phyloP scores from a whole-genome alignment of 2,797 vertebrate species.

The Ctenopoma multispine region DNA sequence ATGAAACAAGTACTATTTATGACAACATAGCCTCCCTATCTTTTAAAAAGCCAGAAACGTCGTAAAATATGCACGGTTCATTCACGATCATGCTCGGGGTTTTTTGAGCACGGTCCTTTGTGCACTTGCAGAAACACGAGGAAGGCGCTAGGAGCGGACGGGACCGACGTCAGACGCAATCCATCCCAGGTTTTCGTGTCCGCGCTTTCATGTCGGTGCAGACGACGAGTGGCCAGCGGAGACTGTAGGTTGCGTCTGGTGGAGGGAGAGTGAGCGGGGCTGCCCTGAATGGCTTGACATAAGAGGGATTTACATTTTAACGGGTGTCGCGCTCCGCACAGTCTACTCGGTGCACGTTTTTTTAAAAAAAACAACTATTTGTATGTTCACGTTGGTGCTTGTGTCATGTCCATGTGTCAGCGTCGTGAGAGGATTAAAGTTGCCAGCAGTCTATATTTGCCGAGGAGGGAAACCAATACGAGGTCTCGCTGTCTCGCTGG shows the following conservation, averaged over 20 bases:
- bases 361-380: slow-evolving; percentile 18
- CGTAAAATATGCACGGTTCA: too few relatives aligned
- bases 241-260: slow-evolving; percentile 77
- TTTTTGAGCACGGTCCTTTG: slow-evolving; percentile 9
- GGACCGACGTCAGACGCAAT: slow-evolving; percentile 8
- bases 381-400: slow-evolving; percentile 30
- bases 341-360: slow-evolving; percentile 40
- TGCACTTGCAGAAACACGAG: background rate
- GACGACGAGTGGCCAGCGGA: slow-evolving; percentile 70
- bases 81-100: too few relatives aligned
- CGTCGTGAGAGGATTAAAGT: slow-evolving; percentile 65
- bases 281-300: slow-evolving; percentile 76
- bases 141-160: background rate
- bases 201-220: slow-evolving; percentile 64
- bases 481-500: slow-evolving; percentile 79
- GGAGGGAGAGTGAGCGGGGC: slow-evolving; percentile 77
- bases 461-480: slow-evolving; percentile 81
- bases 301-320: slow-evolving; percentile 78
- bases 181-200: slow-evolving; percentile 80
- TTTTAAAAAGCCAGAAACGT: too few relatives aligned
- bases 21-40: too few relatives aligned
- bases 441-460: slow-evolving; percentile 76
- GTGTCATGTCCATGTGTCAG: slow-evolving; percentile 72
- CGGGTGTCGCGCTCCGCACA: slow-evolving; percentile 61
- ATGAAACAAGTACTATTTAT: too few relatives aligned